phyloP scores from a whole-genome alignment of 2,797 vertebrate genomes.

The Acipenser transmontanus region DNA sequence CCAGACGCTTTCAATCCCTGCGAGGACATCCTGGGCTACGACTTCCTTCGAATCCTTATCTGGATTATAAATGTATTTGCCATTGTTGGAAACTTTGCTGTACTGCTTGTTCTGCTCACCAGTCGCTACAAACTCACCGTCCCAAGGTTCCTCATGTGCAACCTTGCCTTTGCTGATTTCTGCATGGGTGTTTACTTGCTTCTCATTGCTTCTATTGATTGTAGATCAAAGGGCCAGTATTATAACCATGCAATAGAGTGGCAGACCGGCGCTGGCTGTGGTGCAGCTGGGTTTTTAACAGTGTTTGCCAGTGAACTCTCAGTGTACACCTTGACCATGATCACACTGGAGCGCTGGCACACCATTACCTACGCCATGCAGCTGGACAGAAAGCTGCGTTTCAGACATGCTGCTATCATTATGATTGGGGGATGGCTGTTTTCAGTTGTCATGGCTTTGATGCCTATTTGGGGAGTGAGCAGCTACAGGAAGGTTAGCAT shows the following conservation, averaged over 20 bases:
- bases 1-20: conserved; percentile 85
- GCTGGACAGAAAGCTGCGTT: conserved; percentile 68
- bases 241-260: conserved; percentile 84
- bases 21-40: conserved; percentile 79
- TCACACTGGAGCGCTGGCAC: conserved; percentile 85
- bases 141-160: conserved; percentile 87
- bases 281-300: conserved; percentile 74
- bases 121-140: conserved; percentile 77
- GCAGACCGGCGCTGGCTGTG: conserved; percentile 79
- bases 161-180: conserved; percentile 82
- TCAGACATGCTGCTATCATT: conserved; percentile 67
- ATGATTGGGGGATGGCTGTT: conserved; percentile 81
- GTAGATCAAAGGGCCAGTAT: conserved; percentile 72
- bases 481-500: conserved; percentile 90
- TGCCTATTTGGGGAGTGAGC: conserved; percentile 83
- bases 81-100: conserved; percentile 69
- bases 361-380: conserved; percentile 86
- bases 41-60: conserved; percentile 71
- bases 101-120: conserved; percentile 68
- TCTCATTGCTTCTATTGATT: conserved; percentile 79
- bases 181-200: conserved; percentile 88
- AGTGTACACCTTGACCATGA: conserved; percentile 77
- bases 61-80: conserved; percentile 79
- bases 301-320: conserved; percentile 87
- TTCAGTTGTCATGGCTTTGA: conserved; percentile 63